These are phyloP conservation scores for Dasypus novemcinctus DNA, from an alignment of 2,113 vertebrate genomes.

Conservation along the genomic window DNA sequence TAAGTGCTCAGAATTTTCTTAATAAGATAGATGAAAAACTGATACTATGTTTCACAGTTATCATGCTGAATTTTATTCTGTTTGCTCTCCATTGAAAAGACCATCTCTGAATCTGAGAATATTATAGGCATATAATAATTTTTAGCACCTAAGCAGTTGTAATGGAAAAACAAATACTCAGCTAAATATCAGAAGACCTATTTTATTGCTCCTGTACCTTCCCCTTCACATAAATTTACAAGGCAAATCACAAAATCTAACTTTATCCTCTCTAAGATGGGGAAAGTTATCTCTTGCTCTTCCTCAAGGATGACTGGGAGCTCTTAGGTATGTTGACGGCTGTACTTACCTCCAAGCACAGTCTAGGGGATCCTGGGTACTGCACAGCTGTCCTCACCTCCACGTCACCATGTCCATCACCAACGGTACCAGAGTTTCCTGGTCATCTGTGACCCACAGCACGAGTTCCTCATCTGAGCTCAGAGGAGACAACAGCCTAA, in stretches of 20 bases:
- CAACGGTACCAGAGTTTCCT: accelerated
- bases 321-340: not conserved
- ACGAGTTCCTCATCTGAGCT: accelerated
- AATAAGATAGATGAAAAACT: too few species aligned
- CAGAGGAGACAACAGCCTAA: not conserved
- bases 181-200: not conserved
- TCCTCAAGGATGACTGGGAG: not conserved
- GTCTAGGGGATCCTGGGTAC: too few species aligned
- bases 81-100: not conserved
- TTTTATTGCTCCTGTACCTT: not conserved
- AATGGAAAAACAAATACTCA: not conserved
- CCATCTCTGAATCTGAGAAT: not conserved
- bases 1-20: not conserved
- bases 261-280: not conserved
- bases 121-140: not conserved
- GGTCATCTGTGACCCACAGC: accelerated
- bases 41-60: too few species aligned
- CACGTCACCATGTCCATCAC: accelerated
- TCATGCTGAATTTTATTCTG: too few species aligned
- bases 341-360: accelerated
- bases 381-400: too few species aligned
- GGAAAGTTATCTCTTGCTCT: too few species aligned
- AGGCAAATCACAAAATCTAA: too few species aligned
- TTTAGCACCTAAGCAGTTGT: not conserved
- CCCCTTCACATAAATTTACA: too few species aligned